Evolutionary conservation across 2,888 invertebrate genomes (phyloP).

Genomic region (Drosophila pegasa): DNA sequence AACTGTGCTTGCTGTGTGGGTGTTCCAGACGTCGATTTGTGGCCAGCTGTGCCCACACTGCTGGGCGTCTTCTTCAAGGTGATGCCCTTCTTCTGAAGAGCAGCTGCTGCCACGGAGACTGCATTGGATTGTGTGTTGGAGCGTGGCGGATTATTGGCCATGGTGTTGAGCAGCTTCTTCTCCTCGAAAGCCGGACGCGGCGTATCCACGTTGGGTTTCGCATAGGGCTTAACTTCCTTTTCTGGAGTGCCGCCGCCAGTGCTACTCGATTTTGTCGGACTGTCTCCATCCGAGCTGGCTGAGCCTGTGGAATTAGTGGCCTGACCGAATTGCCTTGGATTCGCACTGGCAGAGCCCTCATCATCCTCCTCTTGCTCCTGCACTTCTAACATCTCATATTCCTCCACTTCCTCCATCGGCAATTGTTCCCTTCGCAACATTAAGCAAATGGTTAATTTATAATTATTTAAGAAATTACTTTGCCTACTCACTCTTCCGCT

Average conservation of each 20-base stretch:
- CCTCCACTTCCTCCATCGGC: constrained; percentile 81
- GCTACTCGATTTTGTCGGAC: constrained; percentile 75
- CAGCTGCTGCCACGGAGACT: constrained; percentile 67
- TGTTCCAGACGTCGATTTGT: constrained; percentile 13
- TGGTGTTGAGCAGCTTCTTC: constrained; percentile 68
- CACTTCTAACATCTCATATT: constrained; percentile 84
- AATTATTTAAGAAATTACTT: neutral
- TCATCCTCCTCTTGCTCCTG: constrained; percentile 83
- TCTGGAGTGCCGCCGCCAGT: constrained; percentile 73
- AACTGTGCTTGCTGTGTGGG: constrained; percentile 25
- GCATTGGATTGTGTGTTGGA: constrained; percentile 37
- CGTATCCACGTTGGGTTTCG: constrained; percentile 57
- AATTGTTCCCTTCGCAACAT: constrained; percentile 59
- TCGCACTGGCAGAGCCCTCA: constrained; percentile 43
- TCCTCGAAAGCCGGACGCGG: constrained; percentile 66
- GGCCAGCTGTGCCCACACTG: constrained; percentile 11
- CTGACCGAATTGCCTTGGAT: constrained; percentile 37
- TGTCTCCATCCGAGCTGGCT: constrained; percentile 79
- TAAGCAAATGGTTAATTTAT: neutral
- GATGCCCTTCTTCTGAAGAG: constrained; percentile 82
- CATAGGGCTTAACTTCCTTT: constrained; percentile 70
- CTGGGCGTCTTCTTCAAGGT: constrained; percentile 78
- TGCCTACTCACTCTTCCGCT: constrained; percentile 66
- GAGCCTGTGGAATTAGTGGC: constrained; percentile 64
- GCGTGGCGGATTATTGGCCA: constrained; percentile 58